Evolutionary conservation across 2,888 invertebrate genomes (phyloP).

Genomic region (Sphaerophoria rueppellii): DNA sequence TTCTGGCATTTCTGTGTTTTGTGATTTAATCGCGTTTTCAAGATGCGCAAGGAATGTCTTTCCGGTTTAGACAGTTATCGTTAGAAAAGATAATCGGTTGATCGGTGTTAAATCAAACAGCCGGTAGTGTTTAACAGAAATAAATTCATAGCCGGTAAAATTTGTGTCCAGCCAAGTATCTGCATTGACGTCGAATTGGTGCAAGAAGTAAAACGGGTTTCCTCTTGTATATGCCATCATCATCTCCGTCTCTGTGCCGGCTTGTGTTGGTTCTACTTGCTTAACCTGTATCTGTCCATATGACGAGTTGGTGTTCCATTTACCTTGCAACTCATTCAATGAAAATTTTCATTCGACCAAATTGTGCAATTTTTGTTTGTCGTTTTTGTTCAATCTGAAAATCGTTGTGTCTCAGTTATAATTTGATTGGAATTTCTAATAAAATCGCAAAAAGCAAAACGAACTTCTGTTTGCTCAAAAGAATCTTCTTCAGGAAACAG

Average conservation of each 20-base stretch:
- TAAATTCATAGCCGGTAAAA: constrained; percentile 45
- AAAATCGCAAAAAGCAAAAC: constrained; percentile 16
- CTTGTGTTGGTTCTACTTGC: constrained; percentile 41
- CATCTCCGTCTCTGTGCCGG: too few species aligned
- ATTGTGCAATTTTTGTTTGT: constrained; percentile 41
- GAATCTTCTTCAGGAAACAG: constrained; percentile 8
- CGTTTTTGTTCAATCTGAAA: constrained; percentile 47
- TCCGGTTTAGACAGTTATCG: constrained; percentile 50
- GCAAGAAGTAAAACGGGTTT: constrained; percentile 61
- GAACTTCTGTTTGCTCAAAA: constrained; percentile 47
- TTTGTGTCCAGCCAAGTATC: constrained; percentile 30
- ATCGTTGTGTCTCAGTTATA: constrained; percentile 51
- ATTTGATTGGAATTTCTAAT: constrained; percentile 52
- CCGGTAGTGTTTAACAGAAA: too few species aligned
- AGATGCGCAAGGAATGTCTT: constrained; percentile 42
- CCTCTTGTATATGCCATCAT: background rate
- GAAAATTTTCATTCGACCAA: constrained; percentile 38
- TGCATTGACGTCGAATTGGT: constrained; percentile 65
- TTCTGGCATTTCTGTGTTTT: constrained; percentile 13
- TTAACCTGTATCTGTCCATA: constrained; percentile 36
- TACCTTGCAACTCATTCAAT: constrained; percentile 53
- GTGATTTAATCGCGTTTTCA: constrained; percentile 54
- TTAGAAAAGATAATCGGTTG: background rate
- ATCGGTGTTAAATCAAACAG: too few species aligned
- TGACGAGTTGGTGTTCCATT: constrained; percentile 46